Evolutionary conservation across 2,888 invertebrate genomes (phyloP), one percentile per base, ranked within the genome.

Genomic region (Leucoma salicis): DNA sequence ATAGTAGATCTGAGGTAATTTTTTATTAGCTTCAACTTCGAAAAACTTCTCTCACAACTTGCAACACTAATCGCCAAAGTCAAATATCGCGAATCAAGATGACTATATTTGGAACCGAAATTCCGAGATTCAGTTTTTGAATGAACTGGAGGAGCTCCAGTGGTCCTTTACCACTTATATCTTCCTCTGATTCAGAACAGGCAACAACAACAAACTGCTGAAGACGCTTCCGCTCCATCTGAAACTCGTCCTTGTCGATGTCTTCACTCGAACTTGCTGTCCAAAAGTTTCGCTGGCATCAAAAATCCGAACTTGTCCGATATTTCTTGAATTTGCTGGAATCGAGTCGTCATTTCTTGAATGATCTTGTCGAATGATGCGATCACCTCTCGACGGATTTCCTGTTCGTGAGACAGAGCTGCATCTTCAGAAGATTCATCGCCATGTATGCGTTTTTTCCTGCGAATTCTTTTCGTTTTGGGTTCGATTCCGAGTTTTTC

Each of bases 391-490:
- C 25, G 43, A 18, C 38, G 21, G 21, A 21, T 21, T 21, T 2
- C 21, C 21, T 21, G 34, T 25, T 40, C 40, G 34, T 40, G 35
- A 35, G 40, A 29, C 35, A 40, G 34, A 35, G 34, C 34, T 35
- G 40, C 40, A 40, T 40, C 40, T 35, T 27, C 34, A 40, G 35
- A 34, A 40, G 18, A 35, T 35, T 40, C 35, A 39, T 39, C 39
- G 35, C 40, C 40, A 40, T 35, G 34, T 18, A 40, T 40, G 29
- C 21, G 21, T 21, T 21, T 21, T 21, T 21, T 21, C 21, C 21
- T 21, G 21, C 21, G 21, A 21, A 21, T 41, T 41, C 35, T 41
- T 35, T 31, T 35, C 31, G 40, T 35, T 35, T 41, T 41, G 37
- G 31, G 31, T 38, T 38, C 33, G 29, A 31, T 37, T 29, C 37